A percentile compares a stretch with the other conserved stretches of the same genome.
phyloP scores from a whole-genome alignment of 2,888 invertebrate species.

The Parnassius glacialis region DNA sequence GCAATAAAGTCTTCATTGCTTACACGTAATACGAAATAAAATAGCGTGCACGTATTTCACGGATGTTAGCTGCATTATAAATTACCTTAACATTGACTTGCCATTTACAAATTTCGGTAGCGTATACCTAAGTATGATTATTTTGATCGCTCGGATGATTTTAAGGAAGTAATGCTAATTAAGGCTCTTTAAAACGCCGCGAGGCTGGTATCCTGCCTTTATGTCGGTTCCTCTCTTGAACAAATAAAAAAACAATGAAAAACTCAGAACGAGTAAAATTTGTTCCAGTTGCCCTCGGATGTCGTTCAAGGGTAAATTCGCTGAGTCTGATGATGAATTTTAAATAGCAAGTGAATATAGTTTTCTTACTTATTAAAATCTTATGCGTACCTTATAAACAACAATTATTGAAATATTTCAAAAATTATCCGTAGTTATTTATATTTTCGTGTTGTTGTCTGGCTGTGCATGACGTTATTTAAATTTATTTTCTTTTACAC shows the following conservation, averaged over 20 bases:
- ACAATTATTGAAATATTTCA: background rate
- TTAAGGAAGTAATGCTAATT: conserved; percentile 62
- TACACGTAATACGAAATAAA: conserved; percentile 15
- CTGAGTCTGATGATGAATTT: conserved; percentile 48
- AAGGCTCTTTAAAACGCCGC: conserved; percentile 67
- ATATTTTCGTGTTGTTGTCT: conserved; percentile 4
- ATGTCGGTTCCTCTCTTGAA: conserved; percentile 52
- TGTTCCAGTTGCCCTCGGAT: conserved; percentile 74
- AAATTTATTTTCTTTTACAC: conserved; percentile 8
- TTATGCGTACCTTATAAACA: background rate
- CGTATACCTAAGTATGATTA: conserved; percentile 35
- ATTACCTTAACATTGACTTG: conserved; percentile 27
- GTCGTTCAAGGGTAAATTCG: conserved; percentile 74
- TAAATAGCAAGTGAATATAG: conserved; percentile 24
- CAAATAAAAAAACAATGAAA: conserved; percentile 59
- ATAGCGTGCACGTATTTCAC: conserved; percentile 16
- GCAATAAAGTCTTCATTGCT: conserved; percentile 17
- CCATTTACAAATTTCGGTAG: conserved; percentile 25
- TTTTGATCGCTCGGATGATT: conserved; percentile 37
- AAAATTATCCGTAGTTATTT: background rate
- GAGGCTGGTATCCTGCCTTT: conserved; percentile 75
- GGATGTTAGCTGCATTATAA: conserved; percentile 25
- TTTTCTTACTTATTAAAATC: background rate
- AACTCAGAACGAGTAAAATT: conserved; percentile 56
- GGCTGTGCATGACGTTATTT: conserved; percentile 27